Evolutionary conservation across 2,888 invertebrate genomes (phyloP), one percentile per base, ranked within the genome.

Genomic region (Tridacna crocea): DNA sequence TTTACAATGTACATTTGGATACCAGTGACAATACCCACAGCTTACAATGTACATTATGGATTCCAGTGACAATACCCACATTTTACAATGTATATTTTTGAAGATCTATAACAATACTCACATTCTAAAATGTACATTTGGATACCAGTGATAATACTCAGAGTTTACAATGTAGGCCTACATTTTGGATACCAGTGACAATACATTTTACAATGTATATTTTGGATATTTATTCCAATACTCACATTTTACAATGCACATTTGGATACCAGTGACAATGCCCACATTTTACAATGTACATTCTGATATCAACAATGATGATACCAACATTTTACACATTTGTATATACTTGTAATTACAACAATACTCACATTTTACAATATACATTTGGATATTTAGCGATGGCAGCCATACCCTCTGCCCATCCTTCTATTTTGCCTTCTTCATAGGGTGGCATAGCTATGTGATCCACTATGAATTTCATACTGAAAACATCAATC

Each of bases 341-440:
- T n/a, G n/a, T n/a, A n/a, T n/a, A n/a, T n/a, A n/a, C n/a, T n/a
- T n/a, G n/a, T n/a, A n/a, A n/a, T n/a, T n/a, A n/a, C n/a, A n/a
- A n/a, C n/a, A n/a, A n/a, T n/a, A 63, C 88, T 82, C 87, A 90
- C 90, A 90, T 80, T 88, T 91, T 91, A 77, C 90, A 90, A 74
- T 82, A 87, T 6, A 90, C 88, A 79, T 90, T 91, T 4, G 88
- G 87, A 72, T 74, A 86, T 63, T 88, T 79, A 17, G 90, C 90
- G 22, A 91, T 86, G 13, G 79, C 82, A n/a, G 86, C 78, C 75
- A 92, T 90, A 51, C 89, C 90, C 48, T 88, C 82, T 63, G 86
- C 84, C 92, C 92, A 92, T 12, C 87, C 89, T 0, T 88, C 88
- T 0, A 90, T 82, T 46, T 83, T 85, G 2, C 87, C 86, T 19